Evolutionary conservation across 1,140 invertebrate species (phyloP).

Genomic region (Dermatophagoides farinae): DNA sequence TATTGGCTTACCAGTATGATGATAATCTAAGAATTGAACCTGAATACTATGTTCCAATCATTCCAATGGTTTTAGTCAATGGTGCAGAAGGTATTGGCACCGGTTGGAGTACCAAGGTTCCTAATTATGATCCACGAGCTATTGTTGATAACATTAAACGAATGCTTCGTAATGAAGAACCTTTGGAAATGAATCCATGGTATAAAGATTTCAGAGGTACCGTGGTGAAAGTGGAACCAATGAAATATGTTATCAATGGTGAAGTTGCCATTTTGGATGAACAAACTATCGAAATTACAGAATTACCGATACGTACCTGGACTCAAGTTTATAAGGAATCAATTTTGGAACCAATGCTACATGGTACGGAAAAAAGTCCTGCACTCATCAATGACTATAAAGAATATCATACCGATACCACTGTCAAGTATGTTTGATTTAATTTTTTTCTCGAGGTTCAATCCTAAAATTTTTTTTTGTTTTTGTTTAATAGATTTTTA

Average conservation of each 20-base stretch:
- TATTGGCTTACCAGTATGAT: constrained; percentile 71
- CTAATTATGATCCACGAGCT: constrained; percentile 84
- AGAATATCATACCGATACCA: constrained; percentile 77
- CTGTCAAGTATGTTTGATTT: background rate
- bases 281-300: constrained; percentile 75
- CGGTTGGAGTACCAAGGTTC: constrained; percentile 95
- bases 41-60: constrained; percentile 75
- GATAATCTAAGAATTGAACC: constrained; percentile 89
- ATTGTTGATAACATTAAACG: constrained; percentile 61
- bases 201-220: constrained; percentile 80
- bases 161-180: constrained; percentile 62
- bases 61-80: constrained; percentile 92
- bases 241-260: constrained; percentile 57
- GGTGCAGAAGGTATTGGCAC: constrained; percentile 96
- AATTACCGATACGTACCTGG: constrained; percentile 81
- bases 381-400: constrained; percentile 56
- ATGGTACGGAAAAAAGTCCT: constrained; percentile 53
- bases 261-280: constrained; percentile 58
- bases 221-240: constrained; percentile 49
- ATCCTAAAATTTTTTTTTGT: too few relatives aligned
- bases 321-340: constrained; percentile 91
- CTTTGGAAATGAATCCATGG: constrained; percentile 57
- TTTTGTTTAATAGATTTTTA: constrained; percentile 37
- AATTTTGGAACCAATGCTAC: constrained; percentile 64
- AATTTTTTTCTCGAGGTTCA: background rate